Conservation (phyloP, 2,888 invertebrate genomes). For the Callimorpha dominula region DNA sequence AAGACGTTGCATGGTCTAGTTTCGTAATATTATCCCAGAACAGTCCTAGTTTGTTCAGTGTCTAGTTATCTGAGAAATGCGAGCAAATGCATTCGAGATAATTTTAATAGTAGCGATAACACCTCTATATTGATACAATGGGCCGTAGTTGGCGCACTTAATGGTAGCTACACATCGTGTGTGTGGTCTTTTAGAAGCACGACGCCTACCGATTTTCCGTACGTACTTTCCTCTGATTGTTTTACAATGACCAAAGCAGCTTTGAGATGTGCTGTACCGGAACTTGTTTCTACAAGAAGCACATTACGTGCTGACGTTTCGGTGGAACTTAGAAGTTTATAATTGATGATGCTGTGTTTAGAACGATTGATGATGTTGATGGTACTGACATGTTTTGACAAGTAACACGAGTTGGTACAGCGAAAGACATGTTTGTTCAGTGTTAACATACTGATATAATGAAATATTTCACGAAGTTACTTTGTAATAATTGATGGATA, state of each 20-base stretch:
- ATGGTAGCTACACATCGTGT: slow-evolving; percentile 30
- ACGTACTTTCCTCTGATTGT: slow-evolving; percentile 39
- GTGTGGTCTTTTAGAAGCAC: slow-evolving; percentile 44
- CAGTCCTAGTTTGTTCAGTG: slow-evolving; percentile 37
- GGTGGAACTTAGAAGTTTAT: slow-evolving; percentile 11
- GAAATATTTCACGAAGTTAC: background rate
- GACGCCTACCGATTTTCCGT: slow-evolving; percentile 27
- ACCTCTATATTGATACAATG: slow-evolving; percentile 34
- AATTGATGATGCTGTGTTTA: slow-evolving; percentile 33
- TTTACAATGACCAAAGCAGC: slow-evolving; percentile 29
- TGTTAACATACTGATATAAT: background rate
- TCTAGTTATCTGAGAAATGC: slow-evolving; percentile 50
- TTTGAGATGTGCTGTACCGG: slow-evolving; percentile 26
- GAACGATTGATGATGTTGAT: slow-evolving; percentile 24
- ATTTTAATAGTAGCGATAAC: slow-evolving; percentile 51
- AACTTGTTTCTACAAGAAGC: slow-evolving; percentile 27
- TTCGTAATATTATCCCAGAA: slow-evolving; percentile 39
- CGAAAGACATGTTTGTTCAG: slow-evolving; percentile 1
- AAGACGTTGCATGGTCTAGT: slow-evolving; percentile 19
- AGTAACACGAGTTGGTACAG: slow-evolving; percentile 1
- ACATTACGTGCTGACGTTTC: slow-evolving; percentile 9
- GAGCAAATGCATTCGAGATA: slow-evolving; percentile 48
- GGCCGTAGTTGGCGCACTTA: slow-evolving; percentile 43
- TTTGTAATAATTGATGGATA: background rate
- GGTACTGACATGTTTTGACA: slow-evolving; percentile 16